Conservation (phyloP, 1,140 invertebrate species). For the Drosophila sechellia region DNA sequence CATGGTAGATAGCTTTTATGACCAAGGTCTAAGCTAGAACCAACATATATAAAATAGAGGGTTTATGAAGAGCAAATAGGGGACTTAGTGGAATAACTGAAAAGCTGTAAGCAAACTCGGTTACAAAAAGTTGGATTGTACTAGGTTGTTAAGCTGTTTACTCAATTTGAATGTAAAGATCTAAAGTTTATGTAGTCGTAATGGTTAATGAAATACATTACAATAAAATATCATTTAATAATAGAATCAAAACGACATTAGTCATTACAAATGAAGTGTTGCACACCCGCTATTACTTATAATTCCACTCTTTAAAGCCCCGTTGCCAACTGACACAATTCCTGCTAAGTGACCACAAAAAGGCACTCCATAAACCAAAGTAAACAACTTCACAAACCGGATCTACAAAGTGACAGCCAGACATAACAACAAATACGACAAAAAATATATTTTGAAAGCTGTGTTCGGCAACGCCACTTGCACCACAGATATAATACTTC, state of each 20-base stretch:
- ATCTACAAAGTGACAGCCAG: constrained; percentile 20
- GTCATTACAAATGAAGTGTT: background rate
- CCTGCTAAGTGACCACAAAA: constrained; percentile 47
- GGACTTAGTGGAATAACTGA: background rate
- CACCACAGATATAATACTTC: constrained; percentile 18
- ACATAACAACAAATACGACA: constrained; percentile 29
- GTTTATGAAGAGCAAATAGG: constrained; percentile 11
- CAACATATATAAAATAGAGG: background rate
- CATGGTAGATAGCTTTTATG: constrained; percentile 42
- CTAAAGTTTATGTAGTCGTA: background rate
- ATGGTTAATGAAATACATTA: background rate
- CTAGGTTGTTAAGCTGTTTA: background rate
- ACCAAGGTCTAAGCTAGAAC: constrained; percentile 10
- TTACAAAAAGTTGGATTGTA: background rate
- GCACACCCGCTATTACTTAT: background rate
- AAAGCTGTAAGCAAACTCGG: too few species aligned
- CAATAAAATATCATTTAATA: background rate
- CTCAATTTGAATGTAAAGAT: background rate
- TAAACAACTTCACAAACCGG: constrained; percentile 43
- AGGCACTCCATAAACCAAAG: constrained; percentile 26
- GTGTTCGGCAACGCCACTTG: constrained; percentile 24
- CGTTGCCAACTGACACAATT: constrained; percentile 51
- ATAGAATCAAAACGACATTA: background rate
- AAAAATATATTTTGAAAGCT: constrained; percentile 45
- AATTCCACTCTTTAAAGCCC: constrained; percentile 5